Conservation (phyloP, 1,140 invertebrate species). For the Myzus persicae region DNA sequence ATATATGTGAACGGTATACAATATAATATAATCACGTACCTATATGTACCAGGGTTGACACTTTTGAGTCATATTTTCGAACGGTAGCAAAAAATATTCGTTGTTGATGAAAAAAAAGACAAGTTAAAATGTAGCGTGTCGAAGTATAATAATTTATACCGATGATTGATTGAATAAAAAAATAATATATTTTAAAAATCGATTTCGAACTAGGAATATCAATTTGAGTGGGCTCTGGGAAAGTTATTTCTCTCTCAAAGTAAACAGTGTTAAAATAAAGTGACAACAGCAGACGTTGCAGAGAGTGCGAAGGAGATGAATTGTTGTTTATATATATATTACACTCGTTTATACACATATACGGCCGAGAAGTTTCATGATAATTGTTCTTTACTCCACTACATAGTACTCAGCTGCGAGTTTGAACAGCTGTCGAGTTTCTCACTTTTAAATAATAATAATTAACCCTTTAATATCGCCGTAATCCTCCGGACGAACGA, state of each 20-base stretch:
- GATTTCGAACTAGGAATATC: neutral
- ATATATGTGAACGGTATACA: neutral
- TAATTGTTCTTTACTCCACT: neutral
- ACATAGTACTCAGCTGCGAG: neutral
- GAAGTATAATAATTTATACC: neutral
- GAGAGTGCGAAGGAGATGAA: constrained; percentile 12
- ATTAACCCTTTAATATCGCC: constrained; percentile 3
- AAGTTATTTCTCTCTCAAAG: neutral
- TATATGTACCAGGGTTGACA: neutral
- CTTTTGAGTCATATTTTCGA: neutral
- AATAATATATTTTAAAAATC: constrained; percentile 6
- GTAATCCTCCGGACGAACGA: neutral
- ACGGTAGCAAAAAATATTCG: neutral
- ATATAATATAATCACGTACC: neutral
- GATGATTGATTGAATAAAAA: neutral
- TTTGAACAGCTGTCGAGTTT: neutral
- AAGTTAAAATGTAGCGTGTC: neutral
- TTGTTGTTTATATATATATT: neutral
- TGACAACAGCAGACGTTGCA: constrained; percentile 25
- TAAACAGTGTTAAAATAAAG: constrained; percentile 22
- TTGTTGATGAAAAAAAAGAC: neutral
- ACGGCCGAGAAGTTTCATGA: neutral
- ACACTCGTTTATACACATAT: neutral
- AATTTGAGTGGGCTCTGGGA: neutral
- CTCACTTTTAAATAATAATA: constrained; percentile 7